Evolutionary conservation across 1,140 invertebrate genomes (phyloP).

Genomic region (Colletes gigas): DNA sequence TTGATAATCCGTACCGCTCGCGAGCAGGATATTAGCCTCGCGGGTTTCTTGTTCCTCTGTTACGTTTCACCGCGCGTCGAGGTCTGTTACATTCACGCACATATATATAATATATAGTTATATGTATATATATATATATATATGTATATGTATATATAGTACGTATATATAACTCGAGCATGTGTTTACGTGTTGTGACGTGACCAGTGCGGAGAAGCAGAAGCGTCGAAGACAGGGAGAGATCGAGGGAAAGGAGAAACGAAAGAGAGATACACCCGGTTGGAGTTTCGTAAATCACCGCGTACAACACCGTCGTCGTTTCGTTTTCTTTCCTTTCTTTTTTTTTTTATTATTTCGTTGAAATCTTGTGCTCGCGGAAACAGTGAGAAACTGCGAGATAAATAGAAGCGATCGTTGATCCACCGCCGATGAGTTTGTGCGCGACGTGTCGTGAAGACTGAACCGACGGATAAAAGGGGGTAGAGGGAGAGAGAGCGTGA

Average conservation of each 20-base stretch:
- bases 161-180: not conserved
- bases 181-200: slow-evolving; percentile 51
- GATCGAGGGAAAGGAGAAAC: not conserved
- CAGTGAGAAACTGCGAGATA: slow-evolving; percentile 2
- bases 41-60: slow-evolving; percentile 19
- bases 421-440: slow-evolving; percentile 6
- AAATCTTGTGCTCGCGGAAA: not conserved
- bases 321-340: not conserved
- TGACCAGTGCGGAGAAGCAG: slow-evolving; percentile 32
- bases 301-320: not conserved
- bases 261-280: not conserved
- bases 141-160: too few relatives aligned
- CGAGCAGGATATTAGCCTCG: slow-evolving; percentile 22
- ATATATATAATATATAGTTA: too few relatives aligned
- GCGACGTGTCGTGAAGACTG: slow-evolving; percentile 21
- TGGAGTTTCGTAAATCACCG: not conserved
- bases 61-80: not conserved
- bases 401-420: not conserved
- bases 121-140: too few relatives aligned
- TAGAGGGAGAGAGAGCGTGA: slow-evolving; percentile 44
- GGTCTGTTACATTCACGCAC: not conserved
- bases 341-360: not conserved
- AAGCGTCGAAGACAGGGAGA: not conserved
- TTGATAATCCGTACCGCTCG: not conserved
- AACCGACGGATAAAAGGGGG: not conserved